These are phyloP conservation scores for Limonius californicus DNA, from an alignment of 1,140 invertebrate species.

Conservation along the genomic window DNA sequence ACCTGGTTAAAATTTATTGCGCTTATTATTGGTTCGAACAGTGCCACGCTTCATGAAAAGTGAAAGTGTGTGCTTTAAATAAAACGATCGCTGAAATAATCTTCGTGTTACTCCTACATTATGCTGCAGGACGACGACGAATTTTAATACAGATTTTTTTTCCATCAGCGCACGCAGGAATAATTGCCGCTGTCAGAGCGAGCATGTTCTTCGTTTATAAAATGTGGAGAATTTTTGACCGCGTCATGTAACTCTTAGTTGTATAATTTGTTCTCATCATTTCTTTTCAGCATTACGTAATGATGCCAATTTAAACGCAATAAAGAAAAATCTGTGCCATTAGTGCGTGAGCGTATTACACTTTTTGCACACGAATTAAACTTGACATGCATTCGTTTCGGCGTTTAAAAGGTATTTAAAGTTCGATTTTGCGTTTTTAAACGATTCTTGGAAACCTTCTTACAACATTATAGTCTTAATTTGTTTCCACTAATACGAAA, in stretches of 20 bases:
- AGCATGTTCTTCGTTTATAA: slow-evolving; percentile 21
- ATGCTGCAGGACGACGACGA: neutral
- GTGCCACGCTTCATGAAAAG: slow-evolving; percentile 16
- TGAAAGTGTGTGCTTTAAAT: slow-evolving; percentile 15
- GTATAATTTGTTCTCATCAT: slow-evolving; percentile 17
- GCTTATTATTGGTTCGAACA: slow-evolving; percentile 17
- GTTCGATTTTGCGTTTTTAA: too few relatives aligned
- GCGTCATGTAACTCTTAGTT: slow-evolving; percentile 20
- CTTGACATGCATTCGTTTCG: too few relatives aligned
- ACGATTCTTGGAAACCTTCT: too few relatives aligned
- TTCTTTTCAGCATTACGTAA: neutral
- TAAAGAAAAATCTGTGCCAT: too few relatives aligned
- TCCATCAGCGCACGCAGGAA: slow-evolving; percentile 9
- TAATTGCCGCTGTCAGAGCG: slow-evolving; percentile 21
- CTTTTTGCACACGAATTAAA: neutral
- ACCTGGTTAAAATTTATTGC: slow-evolving; percentile 21
- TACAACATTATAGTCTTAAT: too few relatives aligned
- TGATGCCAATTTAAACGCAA: neutral
- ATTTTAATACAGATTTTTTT: slow-evolving; percentile 16
- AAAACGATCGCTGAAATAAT: slow-evolving; percentile 16
- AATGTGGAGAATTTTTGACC: slow-evolving; percentile 17
- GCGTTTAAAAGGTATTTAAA: too few relatives aligned
- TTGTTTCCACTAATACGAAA: too few relatives aligned
- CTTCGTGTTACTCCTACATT: slow-evolving; percentile 15
- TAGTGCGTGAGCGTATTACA: neutral